Evolutionary conservation across 2,888 invertebrate species (phyloP).

Genomic region (Microctonus brassicae): DNA sequence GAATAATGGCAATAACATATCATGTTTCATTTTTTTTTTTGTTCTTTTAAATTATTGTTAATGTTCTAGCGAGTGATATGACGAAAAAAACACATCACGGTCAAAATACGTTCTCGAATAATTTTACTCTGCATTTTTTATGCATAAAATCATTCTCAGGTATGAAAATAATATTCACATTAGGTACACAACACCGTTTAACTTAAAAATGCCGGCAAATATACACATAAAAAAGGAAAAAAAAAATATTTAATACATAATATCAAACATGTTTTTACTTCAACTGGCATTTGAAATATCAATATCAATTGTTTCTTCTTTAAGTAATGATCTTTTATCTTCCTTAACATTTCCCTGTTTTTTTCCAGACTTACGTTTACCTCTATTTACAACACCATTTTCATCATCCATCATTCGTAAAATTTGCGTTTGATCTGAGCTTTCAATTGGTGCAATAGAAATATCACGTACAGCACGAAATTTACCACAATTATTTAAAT

Average conservation of each 20-base stretch:
- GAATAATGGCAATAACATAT: too few species aligned
- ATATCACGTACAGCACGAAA: constrained; percentile 99
- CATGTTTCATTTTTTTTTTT: too few species aligned
- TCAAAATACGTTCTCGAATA: too few species aligned
- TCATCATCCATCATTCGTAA: constrained; percentile 96
- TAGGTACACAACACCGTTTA: not conserved
- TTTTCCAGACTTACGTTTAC: constrained; percentile 70
- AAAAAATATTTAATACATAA: not conserved
- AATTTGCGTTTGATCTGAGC: constrained; percentile 91
- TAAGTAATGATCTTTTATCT: constrained; percentile 70
- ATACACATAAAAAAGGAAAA: not conserved
- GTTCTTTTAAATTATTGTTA: too few species aligned
- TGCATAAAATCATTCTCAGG: not conserved
- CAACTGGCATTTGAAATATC: constrained; percentile 66
- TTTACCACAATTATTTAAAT: constrained; percentile 98
- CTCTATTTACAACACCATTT: constrained; percentile 86
- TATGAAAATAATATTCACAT: not conserved
- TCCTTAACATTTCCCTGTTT: constrained; percentile 67
- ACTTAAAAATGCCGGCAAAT: not conserved
- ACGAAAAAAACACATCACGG: constrained; percentile 8
- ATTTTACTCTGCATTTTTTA: too few species aligned
- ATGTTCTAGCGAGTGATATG: not conserved
- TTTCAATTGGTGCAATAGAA: constrained; percentile 93
- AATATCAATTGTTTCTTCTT: constrained; percentile 67
- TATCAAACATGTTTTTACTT: constrained; percentile 37